Evolutionary conservation across 2,113 vertebrate genomes (phyloP), one percentile per base, ranked within the genome.

Genomic region (Channa maculata): DNA sequence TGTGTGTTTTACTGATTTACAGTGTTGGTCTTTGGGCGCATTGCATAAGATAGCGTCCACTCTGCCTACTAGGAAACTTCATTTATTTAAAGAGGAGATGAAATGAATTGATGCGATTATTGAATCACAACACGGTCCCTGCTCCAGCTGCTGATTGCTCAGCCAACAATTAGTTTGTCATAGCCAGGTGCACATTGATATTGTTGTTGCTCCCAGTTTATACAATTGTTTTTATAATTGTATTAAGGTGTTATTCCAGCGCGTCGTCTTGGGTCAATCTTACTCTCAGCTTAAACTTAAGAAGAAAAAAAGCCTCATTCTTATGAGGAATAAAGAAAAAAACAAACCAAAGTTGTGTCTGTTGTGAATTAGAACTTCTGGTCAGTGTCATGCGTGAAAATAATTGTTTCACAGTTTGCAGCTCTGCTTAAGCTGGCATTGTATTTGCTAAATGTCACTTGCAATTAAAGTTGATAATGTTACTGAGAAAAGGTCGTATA

Each of bases 381-480:
- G 83, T 90, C 84, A 88, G 65, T 87, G 86, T 88, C 85, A 77
- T 75, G 83, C 67, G 82, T 77, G 76, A 79, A 86, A 90, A 90
- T 90, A 82, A 91, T 88, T 82, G 87, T 88, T 89, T 89, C 85
- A 82, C 87, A 81, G 82, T 74, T 70, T 73, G 76, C 54, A 79
- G 83, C 81, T 79, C 44, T 33, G 80, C 65, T 85, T 91, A 91
- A 90, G 89, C 77, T 87, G 91, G 66, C 93, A 81, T 91, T 89
- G 91, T 94, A 88, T 93, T 93, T 90, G 82, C 66, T 90, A 93
- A 95, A 94, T 94, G 93, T 94, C 93, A 94, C 87, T 92, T 75
- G 90, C 90, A 93, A 95, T 95, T 95, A 93, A 92, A 93, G 84
- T 79, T 90, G 90, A 93, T 93, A 91, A 92, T 93, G 89, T 88